Base-by-base conservation (phyloP, 2,113 vertebrate species). In the Beaufortia kweichowensis region DNA sequence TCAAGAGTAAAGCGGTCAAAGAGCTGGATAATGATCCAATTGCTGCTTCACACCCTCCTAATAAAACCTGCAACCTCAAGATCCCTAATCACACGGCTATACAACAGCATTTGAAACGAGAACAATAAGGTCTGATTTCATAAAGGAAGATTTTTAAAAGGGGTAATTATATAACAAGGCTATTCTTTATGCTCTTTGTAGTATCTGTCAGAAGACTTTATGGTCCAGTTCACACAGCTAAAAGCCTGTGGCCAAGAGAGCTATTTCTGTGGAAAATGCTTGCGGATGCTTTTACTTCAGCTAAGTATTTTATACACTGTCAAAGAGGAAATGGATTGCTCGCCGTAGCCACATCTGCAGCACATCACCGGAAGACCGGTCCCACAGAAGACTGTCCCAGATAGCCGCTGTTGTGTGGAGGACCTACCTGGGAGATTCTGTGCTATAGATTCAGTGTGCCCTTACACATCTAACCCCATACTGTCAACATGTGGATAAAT, bases 381-480 rank as follows among this genome's bases (percentile, higher is more conserved):
- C 56, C 57, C 17, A 48, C 6, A 33, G 41, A 60, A 72, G 60
- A 53, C 65, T 81, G 79, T 48, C 76, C 82, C 72, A 81, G 79
- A 81, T 76, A 53, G 39, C 76, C 79, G 71, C 65, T 81, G 71
- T 57, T 76, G 61, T 7, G 39, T 60, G 60, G 41, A 74, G 71
- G 53, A 59, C 61, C 39, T 66, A 61, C 55, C 19, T 5, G 1
- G 41, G 28, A 78, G 72, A 78, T 67, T 65, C 3, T 41, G 9
- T 57, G 15, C 24, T 59, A 66, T 77, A 65, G 46, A 75, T 76
- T 76, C 55, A 57, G 41, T 21, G 48, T 46, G 43, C n/a, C 76
- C 17, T 73, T 75, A 74, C 72, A 70, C 66, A 75, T 61, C 15
- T 24, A 69, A 86, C 86, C 87, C 78, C 82, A 89, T 86, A 90